These are phyloP conservation scores for Torymus texanus DNA, from an alignment of 2,888 invertebrate species.

Conservation along the genomic window DNA sequence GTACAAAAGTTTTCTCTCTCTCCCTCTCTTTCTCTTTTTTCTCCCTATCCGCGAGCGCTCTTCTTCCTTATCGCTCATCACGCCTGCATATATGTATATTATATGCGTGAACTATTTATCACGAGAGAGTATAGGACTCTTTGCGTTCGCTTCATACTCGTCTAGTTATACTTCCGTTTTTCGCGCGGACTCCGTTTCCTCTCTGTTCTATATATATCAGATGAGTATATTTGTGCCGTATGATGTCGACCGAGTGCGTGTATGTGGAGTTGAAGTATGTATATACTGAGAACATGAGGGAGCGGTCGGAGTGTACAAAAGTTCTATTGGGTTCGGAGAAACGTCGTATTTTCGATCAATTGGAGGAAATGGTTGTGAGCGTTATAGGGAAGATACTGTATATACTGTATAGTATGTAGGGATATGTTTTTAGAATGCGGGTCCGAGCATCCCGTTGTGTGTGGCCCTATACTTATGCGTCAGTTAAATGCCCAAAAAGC, in stretches of 20 bases:
- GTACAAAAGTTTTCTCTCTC: not conserved
- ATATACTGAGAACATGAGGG: too few species aligned
- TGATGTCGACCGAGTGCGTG: too few species aligned
- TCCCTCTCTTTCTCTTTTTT: conserved; percentile 10
- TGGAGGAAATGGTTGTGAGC: too few species aligned
- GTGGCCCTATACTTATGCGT: too few species aligned
- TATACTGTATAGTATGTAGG: too few species aligned
- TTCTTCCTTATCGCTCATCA: conserved; percentile 3
- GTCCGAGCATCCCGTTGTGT: too few species aligned
- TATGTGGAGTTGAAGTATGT: too few species aligned
- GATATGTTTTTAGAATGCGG: too few species aligned
- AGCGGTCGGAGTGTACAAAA: too few species aligned
- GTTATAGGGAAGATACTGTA: too few species aligned
- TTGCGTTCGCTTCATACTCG: too few species aligned
- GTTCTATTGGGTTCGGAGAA: not conserved
- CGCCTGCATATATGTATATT: not conserved
- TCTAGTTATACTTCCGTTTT: conserved; percentile 18
- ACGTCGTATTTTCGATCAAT: not conserved
- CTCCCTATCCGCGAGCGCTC: not conserved
- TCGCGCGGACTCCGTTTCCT: conserved; percentile 24
- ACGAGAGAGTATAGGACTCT: not conserved
- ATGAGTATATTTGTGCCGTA: not conserved
- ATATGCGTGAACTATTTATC: not conserved
- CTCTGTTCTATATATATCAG: not conserved
- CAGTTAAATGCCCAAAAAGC: too few species aligned